phyloP scores from a whole-genome alignment of 2,797 vertebrate genomes.

The Cirrhinus mrigala region DNA sequence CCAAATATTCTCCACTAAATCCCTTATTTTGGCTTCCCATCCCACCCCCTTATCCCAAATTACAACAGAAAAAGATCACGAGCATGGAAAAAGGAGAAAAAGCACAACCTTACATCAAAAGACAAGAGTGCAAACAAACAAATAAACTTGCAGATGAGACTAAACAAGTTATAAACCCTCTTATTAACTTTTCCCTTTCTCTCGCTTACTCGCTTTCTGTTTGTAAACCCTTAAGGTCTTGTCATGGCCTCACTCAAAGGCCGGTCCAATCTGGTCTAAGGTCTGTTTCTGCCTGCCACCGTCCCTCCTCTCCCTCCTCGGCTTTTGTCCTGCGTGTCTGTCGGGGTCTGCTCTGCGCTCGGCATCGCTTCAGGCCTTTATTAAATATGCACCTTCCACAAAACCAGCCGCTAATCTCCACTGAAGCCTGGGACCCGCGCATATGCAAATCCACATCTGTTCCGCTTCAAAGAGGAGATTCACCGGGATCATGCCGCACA shows the following conservation, averaged over 20 bases:
- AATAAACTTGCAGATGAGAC: conserved; percentile 75
- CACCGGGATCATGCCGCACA: conserved; percentile 89
- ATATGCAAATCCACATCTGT: conserved; percentile 99
- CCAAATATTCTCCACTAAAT: conserved; percentile 34
- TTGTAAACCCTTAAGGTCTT: conserved; percentile 82
- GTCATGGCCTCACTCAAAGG: conserved; percentile 79
- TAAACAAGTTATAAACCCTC: conserved; percentile 79
- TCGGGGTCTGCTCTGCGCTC: conserved; percentile 81
- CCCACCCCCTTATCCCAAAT: conserved; percentile 18
- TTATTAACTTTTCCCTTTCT: conserved; percentile 76
- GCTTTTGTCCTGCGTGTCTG: conserved; percentile 87
- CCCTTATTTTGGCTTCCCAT: conserved; percentile 28
- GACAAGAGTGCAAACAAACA: conserved; percentile 72
- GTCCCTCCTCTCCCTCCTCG: conserved; percentile 84
- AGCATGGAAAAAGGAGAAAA: conserved; percentile 25
- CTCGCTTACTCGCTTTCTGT: conserved; percentile 70
- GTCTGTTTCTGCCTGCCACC: conserved; percentile 69
- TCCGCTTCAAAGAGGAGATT: conserved; percentile 96
- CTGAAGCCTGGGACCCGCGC: conserved; percentile 95
- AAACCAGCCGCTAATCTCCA: conserved; percentile 91
- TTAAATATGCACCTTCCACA: conserved; percentile 99
- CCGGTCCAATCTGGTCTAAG: conserved; percentile 75
- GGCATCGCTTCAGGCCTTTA: conserved; percentile 94
- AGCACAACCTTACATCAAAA: conserved; percentile 55
- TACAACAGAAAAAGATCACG: conserved; percentile 32